phyloP scores from a whole-genome alignment of 2,888 invertebrate genomes.

The Trissonchulus sp. region DNA sequence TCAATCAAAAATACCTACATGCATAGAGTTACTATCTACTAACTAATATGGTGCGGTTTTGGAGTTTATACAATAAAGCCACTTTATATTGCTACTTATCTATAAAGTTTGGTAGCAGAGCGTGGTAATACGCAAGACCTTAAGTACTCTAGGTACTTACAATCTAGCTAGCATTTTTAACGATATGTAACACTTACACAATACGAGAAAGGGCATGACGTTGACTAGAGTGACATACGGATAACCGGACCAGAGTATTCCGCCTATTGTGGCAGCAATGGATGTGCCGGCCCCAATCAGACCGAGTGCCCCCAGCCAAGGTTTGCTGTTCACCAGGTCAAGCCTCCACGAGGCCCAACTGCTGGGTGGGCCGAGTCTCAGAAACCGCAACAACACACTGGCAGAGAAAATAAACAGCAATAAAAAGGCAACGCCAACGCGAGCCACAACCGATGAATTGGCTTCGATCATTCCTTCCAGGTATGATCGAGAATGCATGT shows the following conservation, averaged over 20 bases:
- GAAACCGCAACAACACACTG: background rate
- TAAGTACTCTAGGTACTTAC: no score
- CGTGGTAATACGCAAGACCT: no score
- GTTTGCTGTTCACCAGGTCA: conserved; percentile 66
- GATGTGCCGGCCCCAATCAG: conserved; percentile 85
- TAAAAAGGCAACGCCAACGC: background rate
- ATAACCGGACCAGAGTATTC: conserved; percentile 77
- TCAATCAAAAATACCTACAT: no score
- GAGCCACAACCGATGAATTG: background rate
- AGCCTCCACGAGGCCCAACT: background rate
- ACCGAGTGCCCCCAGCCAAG: conserved; percentile 76
- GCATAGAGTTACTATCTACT: no score
- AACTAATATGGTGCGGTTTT: no score
- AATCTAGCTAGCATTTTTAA: no score
- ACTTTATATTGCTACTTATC: no score
- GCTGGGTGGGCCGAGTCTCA: no score
- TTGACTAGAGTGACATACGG: conserved; percentile 86
- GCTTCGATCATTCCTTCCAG: background rate
- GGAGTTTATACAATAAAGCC: no score
- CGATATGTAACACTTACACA: conserved; percentile 74
- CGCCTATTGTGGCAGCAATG: conserved; percentile 75
- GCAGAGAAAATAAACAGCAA: background rate
- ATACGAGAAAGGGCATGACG: conserved; percentile 86
- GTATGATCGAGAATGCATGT: background rate
- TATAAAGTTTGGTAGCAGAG: no score